Evolutionary conservation across 2,888 invertebrate species (phyloP).

Genomic region (Smittia sp.): DNA sequence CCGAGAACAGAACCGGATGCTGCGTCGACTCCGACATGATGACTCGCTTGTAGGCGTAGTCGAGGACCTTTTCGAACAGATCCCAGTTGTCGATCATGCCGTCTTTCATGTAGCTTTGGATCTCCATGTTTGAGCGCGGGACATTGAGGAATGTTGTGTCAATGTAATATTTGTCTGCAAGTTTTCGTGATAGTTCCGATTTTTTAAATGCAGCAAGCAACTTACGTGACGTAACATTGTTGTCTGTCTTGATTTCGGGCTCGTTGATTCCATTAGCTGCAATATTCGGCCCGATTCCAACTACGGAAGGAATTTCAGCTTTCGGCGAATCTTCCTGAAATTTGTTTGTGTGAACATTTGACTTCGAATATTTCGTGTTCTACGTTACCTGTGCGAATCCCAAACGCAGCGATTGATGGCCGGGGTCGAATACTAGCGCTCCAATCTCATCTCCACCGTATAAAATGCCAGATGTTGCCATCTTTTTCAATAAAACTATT

Average conservation of each 20-base stretch:
- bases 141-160: constrained; percentile 92
- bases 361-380: neutral
- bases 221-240: constrained; percentile 58
- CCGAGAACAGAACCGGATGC: constrained; percentile 96
- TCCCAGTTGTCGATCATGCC: constrained; percentile 99
- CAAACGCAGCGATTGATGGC: constrained; percentile 78
- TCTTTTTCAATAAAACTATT: too few species aligned
- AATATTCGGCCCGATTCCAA: constrained; percentile 75
- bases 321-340: constrained; percentile 91
- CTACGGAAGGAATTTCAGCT: constrained; percentile 91
- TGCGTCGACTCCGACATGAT: constrained; percentile 92
- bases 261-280: constrained; percentile 64
- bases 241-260: constrained; percentile 73
- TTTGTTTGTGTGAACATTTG: constrained; percentile 60
- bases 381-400: constrained; percentile 69
- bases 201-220: constrained; percentile 46
- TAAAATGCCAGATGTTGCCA: constrained; percentile 65
- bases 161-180: constrained; percentile 69
- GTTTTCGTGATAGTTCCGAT: neutral
- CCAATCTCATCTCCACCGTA: constrained; percentile 98
- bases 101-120: constrained; percentile 91
- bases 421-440: constrained; percentile 95
- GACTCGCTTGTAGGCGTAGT: constrained; percentile 91
- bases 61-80: constrained; percentile 91
- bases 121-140: constrained; percentile 84